Base-by-base conservation (phyloP, 2,113 vertebrate genomes). In the Shinisaurus crocodilurus region DNA sequence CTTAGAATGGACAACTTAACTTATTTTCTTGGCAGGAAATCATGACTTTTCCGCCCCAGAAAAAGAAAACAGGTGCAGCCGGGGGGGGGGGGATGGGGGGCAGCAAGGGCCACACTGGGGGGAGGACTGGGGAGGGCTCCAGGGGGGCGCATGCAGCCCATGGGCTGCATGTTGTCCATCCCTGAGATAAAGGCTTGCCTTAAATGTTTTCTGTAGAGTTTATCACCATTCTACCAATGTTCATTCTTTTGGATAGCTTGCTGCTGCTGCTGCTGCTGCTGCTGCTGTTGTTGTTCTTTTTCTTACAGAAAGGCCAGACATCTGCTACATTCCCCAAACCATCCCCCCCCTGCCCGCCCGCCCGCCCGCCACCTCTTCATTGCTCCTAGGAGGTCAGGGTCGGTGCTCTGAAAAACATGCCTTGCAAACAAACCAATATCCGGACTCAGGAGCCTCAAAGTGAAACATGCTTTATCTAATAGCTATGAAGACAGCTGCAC, bases 401-500 rank as follows among this genome's bases (percentile, higher is more conserved):
- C 65, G 40, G 25, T 85, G 63, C 37, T 85, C 60, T 80, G 63
- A 74, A 57, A 90, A 86, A 79, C 45, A 79, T 89, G 74, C 57
- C 82, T 80, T 81, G 60, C 74, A 89, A 75, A 82, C 69, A 81
- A 86, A 25, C 57, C 29, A 1, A 3, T 27, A 18, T 79, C 43
- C 6, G 34, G 90, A 57, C 79, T 50, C 50, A 57, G 65, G 60
- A 57, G 20, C 67, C 81, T 29, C 3, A 34, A 84, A 65, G 87
- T 29, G 60, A 88, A 88, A 67, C 50, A 69, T 10, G 18, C 88
- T 86, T 18, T 63, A 29, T 54, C 23, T 81, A 54, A 32, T 63
- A 84, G 37, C 6, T 45, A 84, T 32, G 45, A 57, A 43, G 40
- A 79, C 60, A 79, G 74, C 82, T 54, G 37, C 57, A 27, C 34